Evolutionary conservation across 2,888 invertebrate genomes (phyloP).

Genomic region (Patella pellucida): DNA sequence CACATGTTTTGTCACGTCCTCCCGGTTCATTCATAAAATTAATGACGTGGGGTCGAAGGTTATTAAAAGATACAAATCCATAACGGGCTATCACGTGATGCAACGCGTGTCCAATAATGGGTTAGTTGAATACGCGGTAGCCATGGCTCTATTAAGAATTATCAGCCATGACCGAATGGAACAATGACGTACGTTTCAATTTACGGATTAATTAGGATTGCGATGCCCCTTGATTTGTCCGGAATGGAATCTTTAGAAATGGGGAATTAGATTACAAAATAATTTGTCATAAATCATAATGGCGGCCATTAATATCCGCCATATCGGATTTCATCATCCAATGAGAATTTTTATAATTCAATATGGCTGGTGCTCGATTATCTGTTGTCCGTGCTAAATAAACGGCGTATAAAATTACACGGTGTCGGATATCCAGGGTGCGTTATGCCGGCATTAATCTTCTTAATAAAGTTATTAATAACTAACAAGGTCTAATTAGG

Average conservation of each 20-base stretch:
- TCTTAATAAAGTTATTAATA: too few relatives aligned
- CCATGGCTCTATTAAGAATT: background rate
- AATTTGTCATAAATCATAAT: background rate
- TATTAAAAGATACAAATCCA: slow-evolving; percentile 7
- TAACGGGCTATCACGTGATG: background rate
- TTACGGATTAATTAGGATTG: background rate
- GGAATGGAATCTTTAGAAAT: background rate
- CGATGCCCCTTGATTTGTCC: background rate
- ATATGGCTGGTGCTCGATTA: background rate
- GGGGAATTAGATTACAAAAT: background rate
- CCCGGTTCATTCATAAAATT: too few relatives aligned
- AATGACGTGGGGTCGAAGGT: slow-evolving; percentile 1
- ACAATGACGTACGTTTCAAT: background rate
- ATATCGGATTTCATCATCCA: background rate
- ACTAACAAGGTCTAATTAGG: too few relatives aligned
- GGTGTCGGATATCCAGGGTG: too few relatives aligned
- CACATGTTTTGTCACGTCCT: too few relatives aligned
- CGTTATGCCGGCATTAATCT: too few relatives aligned
- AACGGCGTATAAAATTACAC: too few relatives aligned
- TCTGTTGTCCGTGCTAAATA: too few relatives aligned
- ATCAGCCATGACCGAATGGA: too few relatives aligned
- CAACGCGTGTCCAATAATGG: background rate
- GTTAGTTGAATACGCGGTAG: background rate
- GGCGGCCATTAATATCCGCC: background rate
- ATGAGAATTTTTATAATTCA: background rate